Base-by-base conservation (phyloP, 2,888 invertebrate genomes). In the Diaphora mendica region DNA sequence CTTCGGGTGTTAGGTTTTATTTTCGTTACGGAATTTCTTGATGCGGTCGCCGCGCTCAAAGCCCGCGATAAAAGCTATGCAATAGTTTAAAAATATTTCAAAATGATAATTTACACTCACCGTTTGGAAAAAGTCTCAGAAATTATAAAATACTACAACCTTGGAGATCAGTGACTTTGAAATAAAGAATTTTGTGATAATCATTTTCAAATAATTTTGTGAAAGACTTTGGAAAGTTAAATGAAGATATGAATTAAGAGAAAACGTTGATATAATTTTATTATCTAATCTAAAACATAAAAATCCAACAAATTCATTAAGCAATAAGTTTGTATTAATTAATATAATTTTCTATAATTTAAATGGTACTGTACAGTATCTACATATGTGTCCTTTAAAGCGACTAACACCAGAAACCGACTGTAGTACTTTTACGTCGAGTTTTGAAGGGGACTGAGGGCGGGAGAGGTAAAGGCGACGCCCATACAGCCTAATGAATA, bases 401-500 rank as follows among this genome's bases (percentile, higher is more conserved):
- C n/a, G 64, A 75, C 67, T 65, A 72, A 62, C 73, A 70, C 76
- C 78, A 77, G 78, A 85, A 79, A 82, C 59, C 72, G 74, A 77
- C 72, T 75, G 70, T 48, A 72, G 79, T 85, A 80, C 79, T 83
- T 85, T 83, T 81, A 76, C 74, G 55, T 73, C 77, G 73, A 78
- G 74, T 80, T 77, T 71, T 74, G 78, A 80, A 79, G 82, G 76
- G 76, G 72, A 78, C 68, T 64, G 76, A 76, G 80, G 78, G 82
- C 78, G 81, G 75, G 78, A 72, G 68, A 75, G 77, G 77, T 77
- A 76, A 72, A 72, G 65, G 82, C 76, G 72, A 82, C 89, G 88
- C 88, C 91, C 87, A 82, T 73, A 79, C 77, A 80, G 79, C 81
- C 91, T 93, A 94, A 94, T 94, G 94, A 94, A 93, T 93, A 93